Evolutionary conservation across 2,888 invertebrate genomes (phyloP), one percentile per base, ranked within the genome.

Genomic region (Malachius bipustulatus): DNA sequence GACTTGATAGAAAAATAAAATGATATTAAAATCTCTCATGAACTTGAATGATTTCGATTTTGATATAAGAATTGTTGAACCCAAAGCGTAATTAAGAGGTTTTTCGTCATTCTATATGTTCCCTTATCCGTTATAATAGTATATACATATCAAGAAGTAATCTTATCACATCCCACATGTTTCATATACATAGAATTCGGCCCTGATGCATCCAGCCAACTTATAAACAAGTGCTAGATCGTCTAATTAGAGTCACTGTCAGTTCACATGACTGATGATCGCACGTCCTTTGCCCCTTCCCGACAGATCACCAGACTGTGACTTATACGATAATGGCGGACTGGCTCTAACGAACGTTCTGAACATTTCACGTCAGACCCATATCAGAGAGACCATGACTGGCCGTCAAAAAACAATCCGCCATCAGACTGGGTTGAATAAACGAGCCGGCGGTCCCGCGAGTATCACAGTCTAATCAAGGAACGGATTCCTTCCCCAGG

Each of bases 221-320:
- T 13, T 32, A 42, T 40, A 45, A 47, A 47, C 49, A 47, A 47
- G 47, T 52, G 51, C 54, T 50, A 50, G 50, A 19, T 50, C 52
- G 53, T 51, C 56, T 60, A 60, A 60, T 60, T 60, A 60, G 58
- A 56, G 52, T 56, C 54, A 53, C 59, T 59, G 59, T 59, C 59
- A 47, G 47, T 46, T 53, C 39, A 46, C 45, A 60, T 59, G 59
- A 60, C 49, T 53, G 53, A 60, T 59, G 57, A 51, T 49, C 41
- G 48, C 47, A 44, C 4, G 4, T 14, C 44, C 44, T 42, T 41
- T 39, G 45, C 47, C 50, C 48, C 47, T 41, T 45, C 41, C n/a
- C n/a, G n/a, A n/a, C n/a, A n/a, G 31, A 33, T 42, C 32, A 41
- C 37, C 36, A 48, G 50, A 50, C 45, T 47, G 47, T 50, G 43